phyloP scores from a whole-genome alignment of 1,140 invertebrate species.

The Heterodera schachtii region DNA sequence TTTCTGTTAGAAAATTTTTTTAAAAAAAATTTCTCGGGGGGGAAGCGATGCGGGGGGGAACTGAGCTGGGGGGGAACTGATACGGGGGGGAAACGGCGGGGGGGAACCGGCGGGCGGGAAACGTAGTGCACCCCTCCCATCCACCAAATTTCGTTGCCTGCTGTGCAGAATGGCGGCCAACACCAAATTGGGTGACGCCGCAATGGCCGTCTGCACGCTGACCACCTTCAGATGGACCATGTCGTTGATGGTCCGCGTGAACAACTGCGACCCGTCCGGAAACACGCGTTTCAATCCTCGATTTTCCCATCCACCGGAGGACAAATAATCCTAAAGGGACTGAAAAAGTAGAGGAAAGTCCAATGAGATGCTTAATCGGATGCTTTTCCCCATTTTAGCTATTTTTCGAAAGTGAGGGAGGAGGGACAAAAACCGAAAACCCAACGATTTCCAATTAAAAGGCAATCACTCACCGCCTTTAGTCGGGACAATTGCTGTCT shows the following conservation, averaged over 20 bases:
- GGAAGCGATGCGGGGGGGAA: too few species aligned
- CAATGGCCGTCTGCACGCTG: constrained; percentile 14
- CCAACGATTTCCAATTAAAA: neutral
- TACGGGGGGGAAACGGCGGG: too few species aligned
- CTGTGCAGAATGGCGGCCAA: constrained; percentile 14
- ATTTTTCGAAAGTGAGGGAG: too few species aligned
- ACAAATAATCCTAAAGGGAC: neutral
- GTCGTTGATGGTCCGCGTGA: constrained; percentile 23
- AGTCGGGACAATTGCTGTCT: constrained; percentile 12
- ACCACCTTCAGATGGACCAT: constrained; percentile 19
- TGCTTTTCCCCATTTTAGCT: too few species aligned
- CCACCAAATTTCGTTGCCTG: neutral
- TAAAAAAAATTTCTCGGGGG: too few species aligned
- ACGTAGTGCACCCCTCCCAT: too few species aligned
- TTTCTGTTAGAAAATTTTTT: too few species aligned
- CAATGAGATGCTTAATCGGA: too few species aligned
- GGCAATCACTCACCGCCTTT: constrained; percentile 19
- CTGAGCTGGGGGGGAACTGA: too few species aligned
- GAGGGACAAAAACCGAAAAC: too few species aligned
- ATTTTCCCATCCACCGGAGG: neutral
- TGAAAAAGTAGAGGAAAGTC: too few species aligned
- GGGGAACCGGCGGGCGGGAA: too few species aligned
- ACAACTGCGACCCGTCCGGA: constrained; percentile 21
- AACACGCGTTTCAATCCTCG: constrained; percentile 17
- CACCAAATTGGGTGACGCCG: constrained; percentile 24